A percentile compares a stretch with the other conserved stretches of the same genome.
Evolutionary conservation across 2,888 invertebrate genomes (phyloP).

Genomic region (Myopa tessellatipennis): DNA sequence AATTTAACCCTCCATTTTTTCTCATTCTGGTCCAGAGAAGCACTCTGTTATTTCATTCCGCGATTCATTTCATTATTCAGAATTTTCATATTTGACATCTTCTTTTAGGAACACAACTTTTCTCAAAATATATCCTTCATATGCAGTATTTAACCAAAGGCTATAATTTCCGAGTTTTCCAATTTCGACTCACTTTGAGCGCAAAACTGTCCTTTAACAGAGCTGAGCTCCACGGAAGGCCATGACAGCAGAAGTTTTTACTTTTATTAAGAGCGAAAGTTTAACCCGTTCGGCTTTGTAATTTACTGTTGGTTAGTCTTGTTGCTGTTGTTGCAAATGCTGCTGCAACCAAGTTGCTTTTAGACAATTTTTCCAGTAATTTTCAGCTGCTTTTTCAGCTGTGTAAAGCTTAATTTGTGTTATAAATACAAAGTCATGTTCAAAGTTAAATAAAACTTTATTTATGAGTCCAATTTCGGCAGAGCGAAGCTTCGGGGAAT

Average conservation of each 20-base stretch:
- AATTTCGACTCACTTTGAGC: constrained; percentile 45
- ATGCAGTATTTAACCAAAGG: constrained; percentile 43
- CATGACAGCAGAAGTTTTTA: neutral
- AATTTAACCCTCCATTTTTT: too few species aligned
- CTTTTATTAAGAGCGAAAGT: constrained; percentile 18
- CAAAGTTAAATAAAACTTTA: constrained; percentile 49
- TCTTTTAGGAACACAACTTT: too few species aligned
- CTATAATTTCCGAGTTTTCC: constrained; percentile 47
- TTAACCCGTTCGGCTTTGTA: constrained; percentile 33
- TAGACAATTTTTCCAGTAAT: neutral
- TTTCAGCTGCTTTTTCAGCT: neutral
- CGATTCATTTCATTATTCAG: too few species aligned
- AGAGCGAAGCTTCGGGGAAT: neutral
- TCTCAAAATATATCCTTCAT: too few species aligned
- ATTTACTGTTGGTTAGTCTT: constrained; percentile 11
- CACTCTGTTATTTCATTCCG: too few species aligned
- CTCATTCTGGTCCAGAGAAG: too few species aligned
- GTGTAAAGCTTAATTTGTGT: constrained; percentile 50
- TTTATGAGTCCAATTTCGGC: constrained; percentile 47
- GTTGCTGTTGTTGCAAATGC: neutral
- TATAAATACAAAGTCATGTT: constrained; percentile 47
- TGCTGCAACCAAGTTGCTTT: neutral
- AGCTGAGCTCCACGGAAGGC: neutral
- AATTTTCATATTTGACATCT: too few species aligned
- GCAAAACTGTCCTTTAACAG: constrained; percentile 46